Evolutionary conservation across 2,797 vertebrate species (phyloP).

Genomic region (Calcarius lapponicus): DNA sequence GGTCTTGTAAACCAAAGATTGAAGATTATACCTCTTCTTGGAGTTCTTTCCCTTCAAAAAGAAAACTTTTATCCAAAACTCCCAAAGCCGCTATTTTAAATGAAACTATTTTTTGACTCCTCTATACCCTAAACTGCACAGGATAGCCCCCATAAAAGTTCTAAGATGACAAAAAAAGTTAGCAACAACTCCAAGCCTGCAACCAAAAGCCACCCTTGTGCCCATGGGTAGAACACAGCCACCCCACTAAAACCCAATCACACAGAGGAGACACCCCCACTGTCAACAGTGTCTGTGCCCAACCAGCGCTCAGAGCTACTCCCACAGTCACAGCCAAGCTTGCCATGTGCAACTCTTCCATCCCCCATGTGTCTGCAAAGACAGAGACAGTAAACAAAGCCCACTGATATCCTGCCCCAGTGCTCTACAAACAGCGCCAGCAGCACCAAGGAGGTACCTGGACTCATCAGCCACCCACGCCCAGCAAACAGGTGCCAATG

Average conservation of each 20-base stretch:
- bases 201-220: background rate
- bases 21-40: background rate
- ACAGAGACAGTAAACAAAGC: background rate
- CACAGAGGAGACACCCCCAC: too few species aligned
- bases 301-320: background rate
- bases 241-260: background rate
- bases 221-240: background rate
- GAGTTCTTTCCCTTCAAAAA: background rate
- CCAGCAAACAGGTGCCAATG: background rate
- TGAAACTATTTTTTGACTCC: background rate
- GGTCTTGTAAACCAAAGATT: background rate
- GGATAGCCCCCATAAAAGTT: background rate
- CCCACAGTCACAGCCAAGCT: background rate
- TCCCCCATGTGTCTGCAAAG: background rate
- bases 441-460: background rate
- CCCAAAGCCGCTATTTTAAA: background rate
- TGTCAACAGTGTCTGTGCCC: background rate
- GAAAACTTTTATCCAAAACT: background rate
- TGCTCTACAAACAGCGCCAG: background rate
- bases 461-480: background rate
- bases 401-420: background rate
- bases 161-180: background rate
- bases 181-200: background rate
- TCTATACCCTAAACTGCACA: background rate
- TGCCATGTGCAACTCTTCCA: fast-evolving